Evolutionary conservation across 2,888 invertebrate species (phyloP).

Genomic region (Entomobrya proxima): DNA sequence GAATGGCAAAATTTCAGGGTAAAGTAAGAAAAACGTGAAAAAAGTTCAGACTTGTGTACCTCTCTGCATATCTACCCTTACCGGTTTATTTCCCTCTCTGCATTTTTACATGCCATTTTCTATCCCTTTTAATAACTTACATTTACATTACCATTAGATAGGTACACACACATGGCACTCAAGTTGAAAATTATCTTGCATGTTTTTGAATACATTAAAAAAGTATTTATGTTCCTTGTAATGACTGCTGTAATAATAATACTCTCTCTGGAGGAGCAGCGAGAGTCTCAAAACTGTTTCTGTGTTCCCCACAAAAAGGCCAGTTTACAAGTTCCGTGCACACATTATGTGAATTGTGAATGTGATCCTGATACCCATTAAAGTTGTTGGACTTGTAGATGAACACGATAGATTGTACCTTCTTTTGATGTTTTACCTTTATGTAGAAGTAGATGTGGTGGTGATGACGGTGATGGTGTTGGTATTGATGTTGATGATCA

Average conservation of each 20-base stretch:
- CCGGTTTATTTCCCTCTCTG: no score
- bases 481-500: slow-evolving; percentile 56
- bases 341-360: background rate
- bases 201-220: background rate
- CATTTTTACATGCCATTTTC: no score
- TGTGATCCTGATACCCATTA: slow-evolving; percentile 19
- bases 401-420: slow-evolving; percentile 47
- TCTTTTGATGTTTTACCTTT: background rate
- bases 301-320: no score
- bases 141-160: no score
- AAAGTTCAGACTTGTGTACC: background rate
- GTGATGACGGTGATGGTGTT: slow-evolving; percentile 45
- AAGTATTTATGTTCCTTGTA: background rate
- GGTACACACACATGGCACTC: background rate
- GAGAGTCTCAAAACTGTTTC: no score
- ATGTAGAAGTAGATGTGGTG: background rate
- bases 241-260: background rate
- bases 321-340: background rate
- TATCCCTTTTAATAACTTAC: no score
- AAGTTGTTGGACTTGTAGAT: slow-evolving; percentile 1
- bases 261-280: no score
- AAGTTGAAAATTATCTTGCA: background rate
- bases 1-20: background rate
- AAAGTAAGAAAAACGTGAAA: background rate
- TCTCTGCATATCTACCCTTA: background rate